phyloP scores from a whole-genome alignment of 2,797 vertebrate species.

The Crocodylus rhombifer region DNA sequence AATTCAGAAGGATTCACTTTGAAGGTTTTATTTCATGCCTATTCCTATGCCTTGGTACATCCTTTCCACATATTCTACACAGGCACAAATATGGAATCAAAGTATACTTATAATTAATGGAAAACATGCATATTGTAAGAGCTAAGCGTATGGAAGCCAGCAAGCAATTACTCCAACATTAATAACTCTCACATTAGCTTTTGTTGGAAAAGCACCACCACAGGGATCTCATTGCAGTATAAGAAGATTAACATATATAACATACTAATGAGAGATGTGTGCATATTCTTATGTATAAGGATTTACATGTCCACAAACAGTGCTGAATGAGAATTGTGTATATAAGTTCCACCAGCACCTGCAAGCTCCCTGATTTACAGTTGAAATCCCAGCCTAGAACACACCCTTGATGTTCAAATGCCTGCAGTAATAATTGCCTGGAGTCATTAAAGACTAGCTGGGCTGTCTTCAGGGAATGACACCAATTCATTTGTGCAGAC shows the following conservation, averaged over 20 bases:
- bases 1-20: not conserved
- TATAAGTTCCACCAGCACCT: constrained; percentile 41
- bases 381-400: constrained; percentile 34
- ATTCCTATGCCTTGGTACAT: not conserved
- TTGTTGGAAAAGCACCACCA: not conserved
- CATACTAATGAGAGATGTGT: constrained; percentile 17
- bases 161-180: not conserved
- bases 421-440: not conserved
- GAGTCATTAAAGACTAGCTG: not conserved
- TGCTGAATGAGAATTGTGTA: constrained; percentile 39
- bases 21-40: not conserved
- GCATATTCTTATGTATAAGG: constrained; percentile 20
- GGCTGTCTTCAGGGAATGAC: not conserved
- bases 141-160: constrained; percentile 33
- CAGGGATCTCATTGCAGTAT: constrained; percentile 7
- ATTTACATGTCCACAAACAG: constrained; percentile 28
- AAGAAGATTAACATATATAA: constrained; percentile 24
- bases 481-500: not conserved
- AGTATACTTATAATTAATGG: not conserved
- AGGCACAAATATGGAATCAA: constrained; percentile 54
- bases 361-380: not conserved
- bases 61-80: not conserved
- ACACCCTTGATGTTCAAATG: constrained; percentile 34
- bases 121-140: constrained; percentile 55
- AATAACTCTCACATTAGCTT: constrained; percentile 16